Percentiles rank a stretch among this genome's conserved stretches.
phyloP scores from a whole-genome alignment of 2,113 vertebrate species.

The Pao palembangensis region DNA sequence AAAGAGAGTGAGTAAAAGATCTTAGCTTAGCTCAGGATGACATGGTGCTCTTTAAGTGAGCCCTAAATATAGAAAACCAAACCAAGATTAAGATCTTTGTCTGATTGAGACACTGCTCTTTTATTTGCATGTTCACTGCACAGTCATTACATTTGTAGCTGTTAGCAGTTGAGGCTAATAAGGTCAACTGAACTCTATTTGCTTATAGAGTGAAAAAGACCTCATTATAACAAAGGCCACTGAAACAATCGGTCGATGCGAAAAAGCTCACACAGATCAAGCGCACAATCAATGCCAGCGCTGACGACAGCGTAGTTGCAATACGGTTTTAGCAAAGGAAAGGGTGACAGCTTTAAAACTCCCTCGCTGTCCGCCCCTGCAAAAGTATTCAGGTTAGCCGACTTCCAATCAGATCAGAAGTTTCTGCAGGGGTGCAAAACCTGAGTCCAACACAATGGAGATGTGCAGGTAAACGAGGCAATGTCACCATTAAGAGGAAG shows the following conservation, averaged over 20 bases:
- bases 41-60: neutral
- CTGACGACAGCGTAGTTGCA: slow-evolving; percentile 20
- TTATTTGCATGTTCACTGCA: neutral
- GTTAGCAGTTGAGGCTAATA: neutral
- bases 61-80: too few relatives aligned
- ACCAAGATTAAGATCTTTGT: too few relatives aligned
- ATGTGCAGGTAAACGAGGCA: slow-evolving; percentile 46
- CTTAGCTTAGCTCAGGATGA: neutral
- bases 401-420: neutral
- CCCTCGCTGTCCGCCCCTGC: neutral
- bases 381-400: neutral
- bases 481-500: slow-evolving; percentile 60
- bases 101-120: too few relatives aligned
- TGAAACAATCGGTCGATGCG: slow-evolving; percentile 7
- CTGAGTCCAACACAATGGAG: slow-evolving; percentile 31
- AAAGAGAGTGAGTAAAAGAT: neutral
- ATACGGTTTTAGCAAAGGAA: slow-evolving; percentile 18
- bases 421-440: slow-evolving; percentile 10
- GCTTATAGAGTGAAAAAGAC: slow-evolving; percentile 10
- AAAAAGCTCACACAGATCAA: slow-evolving; percentile 25
- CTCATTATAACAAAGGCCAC: neutral
- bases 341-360: neutral
- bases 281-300: slow-evolving; percentile 28
- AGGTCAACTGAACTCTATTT: neutral
- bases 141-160: neutral